Evolutionary conservation across 2,113 vertebrate genomes (phyloP).

Genomic region (Petroica traversi): DNA sequence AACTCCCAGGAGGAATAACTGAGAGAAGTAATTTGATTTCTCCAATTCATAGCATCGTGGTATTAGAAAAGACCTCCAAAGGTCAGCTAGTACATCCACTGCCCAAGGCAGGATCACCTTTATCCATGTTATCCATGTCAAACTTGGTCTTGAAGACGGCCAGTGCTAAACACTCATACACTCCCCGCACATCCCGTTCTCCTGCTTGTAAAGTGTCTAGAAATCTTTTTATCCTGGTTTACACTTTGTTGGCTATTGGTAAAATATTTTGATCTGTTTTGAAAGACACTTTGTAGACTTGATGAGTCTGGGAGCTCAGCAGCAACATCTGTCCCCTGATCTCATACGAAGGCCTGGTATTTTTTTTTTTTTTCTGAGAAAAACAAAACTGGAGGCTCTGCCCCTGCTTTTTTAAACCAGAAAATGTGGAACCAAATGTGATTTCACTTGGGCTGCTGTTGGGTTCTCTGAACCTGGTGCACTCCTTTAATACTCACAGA

Average conservation of each 20-base stretch:
- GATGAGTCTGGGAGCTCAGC: not conserved
- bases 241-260: not conserved
- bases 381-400: not conserved
- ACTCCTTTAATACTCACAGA: not conserved
- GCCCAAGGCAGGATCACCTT: not conserved
- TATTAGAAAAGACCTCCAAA: not conserved
- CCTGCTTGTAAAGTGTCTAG: not conserved
- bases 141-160: not conserved
- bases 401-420: not conserved
- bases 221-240: not conserved
- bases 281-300: not conserved
- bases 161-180: not conserved
- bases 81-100: not conserved
- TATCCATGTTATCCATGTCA: not conserved
- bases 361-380: not conserved
- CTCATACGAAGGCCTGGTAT: not conserved
- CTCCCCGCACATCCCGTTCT: not conserved
- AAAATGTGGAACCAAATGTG: not conserved
- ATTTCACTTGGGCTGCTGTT: not conserved
- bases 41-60: not conserved
- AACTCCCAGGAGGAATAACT: not conserved
- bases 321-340: not conserved
- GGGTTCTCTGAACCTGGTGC: accelerated
- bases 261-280: not conserved
- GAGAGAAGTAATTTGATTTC: not conserved